Evolutionary conservation across 2,888 invertebrate genomes (phyloP).

Genomic region (Nephrotoma flavescens): DNA sequence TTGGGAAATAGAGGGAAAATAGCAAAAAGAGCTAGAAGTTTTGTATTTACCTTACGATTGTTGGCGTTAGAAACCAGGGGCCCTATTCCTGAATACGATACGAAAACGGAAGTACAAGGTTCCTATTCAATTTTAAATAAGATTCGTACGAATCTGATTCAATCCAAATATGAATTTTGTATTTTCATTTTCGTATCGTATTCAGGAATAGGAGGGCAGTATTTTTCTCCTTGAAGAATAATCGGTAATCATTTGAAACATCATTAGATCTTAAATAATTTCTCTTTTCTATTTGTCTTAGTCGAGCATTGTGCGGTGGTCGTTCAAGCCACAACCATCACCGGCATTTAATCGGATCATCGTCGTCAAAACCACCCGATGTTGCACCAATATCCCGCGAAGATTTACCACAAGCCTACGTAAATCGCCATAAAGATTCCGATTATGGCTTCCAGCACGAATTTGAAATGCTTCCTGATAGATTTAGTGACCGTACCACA

Average conservation of each 20-base stretch:
- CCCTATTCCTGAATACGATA: too few relatives aligned
- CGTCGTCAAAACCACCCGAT: slow-evolving; percentile 55
- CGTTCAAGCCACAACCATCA: slow-evolving; percentile 38
- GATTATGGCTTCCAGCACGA: slow-evolving; percentile 85
- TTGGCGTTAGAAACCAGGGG: too few relatives aligned
- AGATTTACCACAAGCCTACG: slow-evolving; percentile 61
- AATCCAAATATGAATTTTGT: too few relatives aligned
- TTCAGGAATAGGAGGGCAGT: too few relatives aligned
- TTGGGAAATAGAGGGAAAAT: too few relatives aligned
- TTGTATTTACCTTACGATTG: not conserved
- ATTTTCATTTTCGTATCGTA: too few relatives aligned
- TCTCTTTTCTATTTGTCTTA: not conserved
- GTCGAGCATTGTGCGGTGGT: slow-evolving; percentile 27
- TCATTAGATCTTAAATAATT: not conserved
- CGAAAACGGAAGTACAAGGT: too few relatives aligned
- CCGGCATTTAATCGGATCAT: slow-evolving; percentile 46
- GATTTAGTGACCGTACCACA: slow-evolving; percentile 74
- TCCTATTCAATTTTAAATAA: too few relatives aligned
- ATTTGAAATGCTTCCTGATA: slow-evolving; percentile 78
- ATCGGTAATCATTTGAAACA: not conserved
- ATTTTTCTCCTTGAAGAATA: too few relatives aligned
- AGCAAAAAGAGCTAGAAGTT: not conserved
- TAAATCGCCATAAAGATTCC: slow-evolving; percentile 70
- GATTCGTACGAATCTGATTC: too few relatives aligned
- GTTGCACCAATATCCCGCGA: slow-evolving; percentile 63